Conservation (phyloP, 2,113 vertebrate species). For the Platysteira castanea region DNA sequence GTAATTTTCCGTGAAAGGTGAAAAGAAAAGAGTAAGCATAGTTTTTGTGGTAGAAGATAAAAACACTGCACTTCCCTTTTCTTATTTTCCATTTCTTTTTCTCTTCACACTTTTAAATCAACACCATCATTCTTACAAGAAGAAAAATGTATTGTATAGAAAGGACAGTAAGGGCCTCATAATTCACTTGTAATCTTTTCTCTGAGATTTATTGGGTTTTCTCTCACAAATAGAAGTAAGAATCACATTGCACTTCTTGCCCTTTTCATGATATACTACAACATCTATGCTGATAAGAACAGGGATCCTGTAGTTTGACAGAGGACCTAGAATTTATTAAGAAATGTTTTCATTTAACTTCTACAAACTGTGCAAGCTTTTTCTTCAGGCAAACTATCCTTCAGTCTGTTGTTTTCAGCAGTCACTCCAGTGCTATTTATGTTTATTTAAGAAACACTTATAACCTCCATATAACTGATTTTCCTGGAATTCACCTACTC, state of each 20-base stretch:
- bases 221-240: slow-evolving; percentile 10
- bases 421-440: background rate
- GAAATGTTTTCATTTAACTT: background rate
- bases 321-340: background rate
- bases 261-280: background rate
- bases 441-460: background rate
- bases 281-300: background rate
- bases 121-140: background rate
- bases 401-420: background rate
- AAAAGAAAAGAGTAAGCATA: background rate
- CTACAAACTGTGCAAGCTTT: background rate
- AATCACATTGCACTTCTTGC: background rate
- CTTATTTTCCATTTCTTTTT: background rate
- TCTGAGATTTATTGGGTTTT: slow-evolving; percentile 20
- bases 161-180: background rate
- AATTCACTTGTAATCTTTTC: background rate
- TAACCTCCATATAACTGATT: background rate
- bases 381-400: background rate
- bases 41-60: background rate
- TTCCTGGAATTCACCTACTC: background rate
- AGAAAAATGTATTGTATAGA: background rate
- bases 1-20: background rate
- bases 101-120: background rate
- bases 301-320: background rate
- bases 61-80: background rate